Percentiles rank a stretch among this genome's conserved stretches.
phyloP scores from a whole-genome alignment of 2,113 vertebrate species.

The Pygoscelis antarcticus region DNA sequence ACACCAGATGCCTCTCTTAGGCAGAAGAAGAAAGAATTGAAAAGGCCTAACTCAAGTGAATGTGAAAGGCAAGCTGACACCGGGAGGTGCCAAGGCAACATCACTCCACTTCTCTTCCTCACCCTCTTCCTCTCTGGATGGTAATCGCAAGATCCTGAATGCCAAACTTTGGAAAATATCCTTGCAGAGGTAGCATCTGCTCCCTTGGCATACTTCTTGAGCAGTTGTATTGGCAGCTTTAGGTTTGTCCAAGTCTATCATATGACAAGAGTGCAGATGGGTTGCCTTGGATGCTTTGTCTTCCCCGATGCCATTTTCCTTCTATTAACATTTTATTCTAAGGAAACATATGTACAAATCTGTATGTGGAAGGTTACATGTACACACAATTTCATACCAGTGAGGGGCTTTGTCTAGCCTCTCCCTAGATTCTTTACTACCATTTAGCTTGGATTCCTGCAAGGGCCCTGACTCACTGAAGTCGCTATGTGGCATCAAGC shows the following conservation, averaged over 20 bases:
- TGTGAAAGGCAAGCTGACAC: slow-evolving; percentile 13
- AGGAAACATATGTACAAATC: slow-evolving; percentile 8
- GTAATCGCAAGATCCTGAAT: slow-evolving; percentile 13
- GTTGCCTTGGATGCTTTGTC: slow-evolving; percentile 29
- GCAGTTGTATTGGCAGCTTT: slow-evolving; percentile 55
- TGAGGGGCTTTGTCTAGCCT: not conserved
- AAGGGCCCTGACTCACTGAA: slow-evolving; percentile 19
- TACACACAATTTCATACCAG: slow-evolving; percentile 8
- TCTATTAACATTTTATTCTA: not conserved
- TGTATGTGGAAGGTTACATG: not conserved
- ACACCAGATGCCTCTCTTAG: not conserved
- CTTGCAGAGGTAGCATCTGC: slow-evolving; percentile 64
- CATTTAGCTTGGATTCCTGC: slow-evolving; percentile 25
- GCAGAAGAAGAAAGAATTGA: not conserved
- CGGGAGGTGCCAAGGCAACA: slow-evolving; percentile 54
- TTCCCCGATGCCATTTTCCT: not conserved
- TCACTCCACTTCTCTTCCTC: slow-evolving; percentile 43
- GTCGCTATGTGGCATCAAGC: slow-evolving; percentile 11
- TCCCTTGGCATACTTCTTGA: slow-evolving; percentile 47
- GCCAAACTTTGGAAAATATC: slow-evolving; percentile 53
- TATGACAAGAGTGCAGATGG: slow-evolving; percentile 49
- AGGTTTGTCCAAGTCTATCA: slow-evolving; percentile 23
- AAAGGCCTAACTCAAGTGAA: not conserved
- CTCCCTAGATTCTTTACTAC: not conserved
- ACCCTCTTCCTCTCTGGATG: slow-evolving; percentile 39